Base-by-base conservation (phyloP, 2,113 vertebrate genomes). In the Calidris pygmaea region DNA sequence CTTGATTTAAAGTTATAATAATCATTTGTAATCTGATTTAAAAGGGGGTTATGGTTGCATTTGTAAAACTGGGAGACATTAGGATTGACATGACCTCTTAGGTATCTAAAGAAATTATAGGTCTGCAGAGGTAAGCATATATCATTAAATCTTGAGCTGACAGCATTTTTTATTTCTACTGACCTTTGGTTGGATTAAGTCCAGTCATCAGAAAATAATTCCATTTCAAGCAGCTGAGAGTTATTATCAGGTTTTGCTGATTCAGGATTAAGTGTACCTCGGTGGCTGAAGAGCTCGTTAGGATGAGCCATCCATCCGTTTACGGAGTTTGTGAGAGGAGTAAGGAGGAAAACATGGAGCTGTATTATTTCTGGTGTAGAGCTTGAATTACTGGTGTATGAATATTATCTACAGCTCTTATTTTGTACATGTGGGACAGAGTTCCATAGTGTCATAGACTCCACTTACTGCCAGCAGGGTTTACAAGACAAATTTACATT, bases 171-270 rank as follows among this genome's bases (percentile, higher is more conserved):
- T 76, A 93, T 93, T 90, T 90, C 70, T 65, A 43, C 88, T 97
- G 96, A 90, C 95, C 96, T 95, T 97, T 95, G 85, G 74, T 74
- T 97, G 91, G 93, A 96, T 98, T 97, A 97, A 97, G 89, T 96
- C 92, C 62, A 91, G 83, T 93, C 85, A 96, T 96, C 97, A 96
- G 96, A 95, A 97, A 97, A 98, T 97, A 98, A 98, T 97, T 97
- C 94, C 84, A 96, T 98, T 97, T 96, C 76, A 94, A 94, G 96
- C 95, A 98, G 89, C 97, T 97, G 97, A 98, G 96, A 91, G 89
- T 96, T 97, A 95, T 97, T 82, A 93, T 84, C 94, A 84, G 78
- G 87, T 94, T 94, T 96, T 96, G 96, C 97, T 97, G 97, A 96
- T 96, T 98, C 96, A 96, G 95, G 96, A 97, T 97, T 98, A 97